Conservation (phyloP, 1,140 invertebrate species). For the Drosophila parabipectinata region DNA sequence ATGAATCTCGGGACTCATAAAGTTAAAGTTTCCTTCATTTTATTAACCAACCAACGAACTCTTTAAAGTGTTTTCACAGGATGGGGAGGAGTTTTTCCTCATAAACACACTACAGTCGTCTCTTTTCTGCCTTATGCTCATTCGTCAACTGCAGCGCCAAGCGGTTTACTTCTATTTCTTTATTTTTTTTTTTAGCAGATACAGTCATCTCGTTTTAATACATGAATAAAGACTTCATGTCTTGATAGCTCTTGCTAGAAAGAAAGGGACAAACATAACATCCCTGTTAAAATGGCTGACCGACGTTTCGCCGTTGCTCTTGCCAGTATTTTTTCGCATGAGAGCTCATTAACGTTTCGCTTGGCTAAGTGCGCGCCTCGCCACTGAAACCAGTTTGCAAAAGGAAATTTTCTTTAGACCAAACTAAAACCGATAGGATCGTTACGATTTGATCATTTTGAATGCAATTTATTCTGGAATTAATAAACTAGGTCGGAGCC, state of each 20-base stretch:
- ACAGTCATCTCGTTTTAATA: constrained; percentile 13
- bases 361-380: constrained; percentile 78
- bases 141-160: constrained; percentile 4
- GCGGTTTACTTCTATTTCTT: constrained; percentile 13
- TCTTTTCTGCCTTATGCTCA: constrained; percentile 18
- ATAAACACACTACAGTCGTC: constrained; percentile 21
- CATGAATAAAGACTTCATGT: neutral
- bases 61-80: neutral
- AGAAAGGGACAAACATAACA: constrained; percentile 18
- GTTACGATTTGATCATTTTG: constrained; percentile 53
- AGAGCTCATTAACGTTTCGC: constrained; percentile 84
- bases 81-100: constrained; percentile 10
- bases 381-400: constrained; percentile 73
- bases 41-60: constrained; percentile 30
- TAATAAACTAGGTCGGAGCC: constrained; percentile 50
- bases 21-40: constrained; percentile 55
- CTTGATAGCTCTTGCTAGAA: neutral
- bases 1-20: constrained; percentile 48
- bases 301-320: constrained; percentile 43
- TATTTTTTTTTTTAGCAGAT: neutral
- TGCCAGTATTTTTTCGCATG: constrained; percentile 81
- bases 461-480: constrained; percentile 54
- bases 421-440: constrained; percentile 48
- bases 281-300: constrained; percentile 63
- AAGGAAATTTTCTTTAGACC: constrained; percentile 54